A percentile compares a stretch with the other conserved stretches of the same genome.
Evolutionary conservation across 2,888 invertebrate genomes (phyloP).

Genomic region (Thysanoteuthis rhombus): DNA sequence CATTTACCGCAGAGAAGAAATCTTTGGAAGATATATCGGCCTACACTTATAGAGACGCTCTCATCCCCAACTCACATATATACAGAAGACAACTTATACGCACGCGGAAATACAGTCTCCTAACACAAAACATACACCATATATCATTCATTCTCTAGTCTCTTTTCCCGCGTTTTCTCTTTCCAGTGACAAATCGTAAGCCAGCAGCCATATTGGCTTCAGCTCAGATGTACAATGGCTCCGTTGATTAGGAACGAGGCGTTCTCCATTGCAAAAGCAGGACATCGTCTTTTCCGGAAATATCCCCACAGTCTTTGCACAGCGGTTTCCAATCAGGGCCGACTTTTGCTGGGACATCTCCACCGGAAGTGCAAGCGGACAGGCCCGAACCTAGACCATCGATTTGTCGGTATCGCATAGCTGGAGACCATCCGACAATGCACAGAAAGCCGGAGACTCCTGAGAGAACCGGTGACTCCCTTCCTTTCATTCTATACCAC

Average conservation of each 20-base stretch:
- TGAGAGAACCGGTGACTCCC: background rate
- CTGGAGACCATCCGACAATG: background rate
- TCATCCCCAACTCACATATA: no score
- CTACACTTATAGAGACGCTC: no score
- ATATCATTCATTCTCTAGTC: background rate
- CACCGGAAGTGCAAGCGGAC: constrained; percentile 12
- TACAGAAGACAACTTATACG: no score
- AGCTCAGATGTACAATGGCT: background rate
- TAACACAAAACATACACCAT: background rate
- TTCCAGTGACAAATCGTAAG: background rate
- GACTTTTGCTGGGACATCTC: constrained; percentile 12
- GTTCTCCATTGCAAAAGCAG: background rate
- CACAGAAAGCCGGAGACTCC: background rate
- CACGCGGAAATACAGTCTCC: background rate
- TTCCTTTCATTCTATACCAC: background rate
- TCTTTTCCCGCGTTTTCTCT: background rate
- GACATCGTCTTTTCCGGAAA: background rate
- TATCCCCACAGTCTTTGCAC: background rate
- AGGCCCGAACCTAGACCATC: constrained; percentile 12
- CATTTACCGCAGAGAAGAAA: no score
- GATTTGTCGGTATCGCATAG: constrained; percentile 12
- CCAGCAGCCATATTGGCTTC: constrained; percentile 12
- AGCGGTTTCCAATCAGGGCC: constrained; percentile 12
- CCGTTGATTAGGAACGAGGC: constrained; percentile 12
- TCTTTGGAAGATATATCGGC: no score